phyloP scores from a whole-genome alignment of 2,113 vertebrate genomes.

The Peromyscus polionotus region DNA sequence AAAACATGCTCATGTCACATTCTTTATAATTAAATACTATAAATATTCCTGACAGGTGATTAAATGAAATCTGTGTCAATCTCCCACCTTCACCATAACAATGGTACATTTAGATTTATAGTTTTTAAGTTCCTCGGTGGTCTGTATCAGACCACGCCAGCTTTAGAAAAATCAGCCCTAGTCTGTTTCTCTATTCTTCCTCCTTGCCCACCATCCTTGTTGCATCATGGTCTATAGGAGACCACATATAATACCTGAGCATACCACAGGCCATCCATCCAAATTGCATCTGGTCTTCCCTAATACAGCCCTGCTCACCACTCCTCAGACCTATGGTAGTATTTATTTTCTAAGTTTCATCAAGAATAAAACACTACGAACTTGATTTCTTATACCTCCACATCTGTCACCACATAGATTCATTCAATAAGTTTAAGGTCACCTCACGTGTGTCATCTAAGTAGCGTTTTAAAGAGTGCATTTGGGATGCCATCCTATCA shows the following conservation, averaged over 20 bases:
- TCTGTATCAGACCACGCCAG: neutral
- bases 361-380: neutral
- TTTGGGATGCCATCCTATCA: too few relatives aligned
- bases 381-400: neutral
- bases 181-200: neutral
- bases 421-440: neutral
- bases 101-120: neutral
- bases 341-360: neutral
- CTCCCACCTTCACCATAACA: neutral
- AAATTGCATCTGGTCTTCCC: neutral
- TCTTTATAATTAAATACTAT: neutral
- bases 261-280: neutral
- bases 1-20: neutral
- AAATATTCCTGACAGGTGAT: neutral
- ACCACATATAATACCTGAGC: neutral
- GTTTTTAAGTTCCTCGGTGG: neutral
- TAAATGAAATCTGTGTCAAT: neutral
- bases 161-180: neutral
- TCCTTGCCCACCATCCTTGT: neutral
- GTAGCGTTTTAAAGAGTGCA: neutral
- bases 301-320: accelerated
- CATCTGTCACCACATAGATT: neutral
- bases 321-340: neutral
- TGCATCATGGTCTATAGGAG: neutral
- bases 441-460: neutral